Conservation (phyloP, 2,888 invertebrate genomes). For the Drosophila anomalata region DNA sequence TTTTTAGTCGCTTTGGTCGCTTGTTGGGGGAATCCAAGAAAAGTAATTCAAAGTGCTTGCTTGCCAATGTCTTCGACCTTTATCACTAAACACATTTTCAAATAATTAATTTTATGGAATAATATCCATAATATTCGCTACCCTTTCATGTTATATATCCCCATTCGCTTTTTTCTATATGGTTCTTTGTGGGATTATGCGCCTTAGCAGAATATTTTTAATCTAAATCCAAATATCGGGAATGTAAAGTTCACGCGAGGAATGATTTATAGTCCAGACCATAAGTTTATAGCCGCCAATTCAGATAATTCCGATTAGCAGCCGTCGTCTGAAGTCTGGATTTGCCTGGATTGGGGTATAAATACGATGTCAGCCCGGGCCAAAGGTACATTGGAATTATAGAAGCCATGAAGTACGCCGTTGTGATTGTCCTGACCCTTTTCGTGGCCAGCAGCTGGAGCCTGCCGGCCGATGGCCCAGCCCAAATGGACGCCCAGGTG, state of each 20-base stretch:
- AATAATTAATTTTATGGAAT: background rate
- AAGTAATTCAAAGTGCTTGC: background rate
- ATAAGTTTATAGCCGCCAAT: conserved; percentile 31
- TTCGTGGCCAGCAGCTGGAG: conserved; percentile 46
- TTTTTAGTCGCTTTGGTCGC: background rate
- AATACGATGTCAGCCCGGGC: conserved; percentile 30
- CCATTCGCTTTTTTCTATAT: conserved; percentile 1
- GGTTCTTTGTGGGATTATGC: conserved; percentile 4
- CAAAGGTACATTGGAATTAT: conserved; percentile 6
- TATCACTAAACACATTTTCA: too few relatives aligned
- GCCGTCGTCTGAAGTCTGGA: conserved; percentile 11
- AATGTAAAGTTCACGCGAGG: conserved; percentile 36
- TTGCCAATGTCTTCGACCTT: too few relatives aligned
- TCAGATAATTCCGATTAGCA: conserved; percentile 21
- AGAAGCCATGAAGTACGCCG: conserved; percentile 48
- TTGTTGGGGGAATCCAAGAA: background rate
- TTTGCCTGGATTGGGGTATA: conserved; percentile 36
- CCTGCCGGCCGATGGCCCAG: conserved; percentile 47
- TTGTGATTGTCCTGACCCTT: conserved; percentile 38
- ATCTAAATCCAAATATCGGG: conserved; percentile 23
- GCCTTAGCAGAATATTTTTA: conserved; percentile 2
- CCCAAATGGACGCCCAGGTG: conserved; percentile 53
- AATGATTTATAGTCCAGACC: conserved; percentile 27
- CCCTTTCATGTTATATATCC: background rate
- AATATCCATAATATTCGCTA: background rate